These are phyloP conservation scores for Megalops atlanticus DNA, from an alignment of 2,113 vertebrate species.

Conservation along the genomic window DNA sequence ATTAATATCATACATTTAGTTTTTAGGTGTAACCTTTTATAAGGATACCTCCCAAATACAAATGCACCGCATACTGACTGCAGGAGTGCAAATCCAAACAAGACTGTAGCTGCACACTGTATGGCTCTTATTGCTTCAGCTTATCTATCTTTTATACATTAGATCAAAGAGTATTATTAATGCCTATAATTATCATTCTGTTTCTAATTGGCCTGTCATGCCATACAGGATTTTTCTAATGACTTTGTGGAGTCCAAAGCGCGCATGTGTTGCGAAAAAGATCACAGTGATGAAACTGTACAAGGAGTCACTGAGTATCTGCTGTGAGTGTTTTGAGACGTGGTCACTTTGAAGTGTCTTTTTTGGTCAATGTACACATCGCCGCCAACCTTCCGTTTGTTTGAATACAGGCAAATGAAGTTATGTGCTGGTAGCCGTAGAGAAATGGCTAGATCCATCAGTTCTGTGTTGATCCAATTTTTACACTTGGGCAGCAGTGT, in stretches of 20 bases:
- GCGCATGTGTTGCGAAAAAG: neutral
- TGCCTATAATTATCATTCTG: constrained; percentile 31
- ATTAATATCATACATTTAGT: too few relatives aligned
- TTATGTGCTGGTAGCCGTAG: too few relatives aligned
- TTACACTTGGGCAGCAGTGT: too few relatives aligned
- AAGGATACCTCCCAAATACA: neutral
- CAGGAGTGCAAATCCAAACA: neutral
- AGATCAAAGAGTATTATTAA: constrained; percentile 21
- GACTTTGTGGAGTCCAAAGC: constrained; percentile 4
- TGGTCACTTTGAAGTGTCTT: too few relatives aligned
- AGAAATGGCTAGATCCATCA: too few relatives aligned
- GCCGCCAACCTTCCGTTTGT: too few relatives aligned
- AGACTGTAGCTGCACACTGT: neutral
- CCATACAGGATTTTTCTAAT: neutral
- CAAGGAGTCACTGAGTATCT: too few relatives aligned
- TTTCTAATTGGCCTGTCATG: constrained; percentile 21
- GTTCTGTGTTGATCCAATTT: too few relatives aligned
- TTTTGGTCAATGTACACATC: too few relatives aligned
- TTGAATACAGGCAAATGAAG: too few relatives aligned
- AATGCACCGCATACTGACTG: neutral
- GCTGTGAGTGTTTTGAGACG: too few relatives aligned
- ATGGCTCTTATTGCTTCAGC: neutral
- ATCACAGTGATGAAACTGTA: too few relatives aligned
- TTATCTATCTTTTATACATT: constrained; percentile 28
- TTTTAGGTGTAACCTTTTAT: neutral